Base-by-base conservation (phyloP, 2,797 vertebrate species). In the Adelosebastes latens region DNA sequence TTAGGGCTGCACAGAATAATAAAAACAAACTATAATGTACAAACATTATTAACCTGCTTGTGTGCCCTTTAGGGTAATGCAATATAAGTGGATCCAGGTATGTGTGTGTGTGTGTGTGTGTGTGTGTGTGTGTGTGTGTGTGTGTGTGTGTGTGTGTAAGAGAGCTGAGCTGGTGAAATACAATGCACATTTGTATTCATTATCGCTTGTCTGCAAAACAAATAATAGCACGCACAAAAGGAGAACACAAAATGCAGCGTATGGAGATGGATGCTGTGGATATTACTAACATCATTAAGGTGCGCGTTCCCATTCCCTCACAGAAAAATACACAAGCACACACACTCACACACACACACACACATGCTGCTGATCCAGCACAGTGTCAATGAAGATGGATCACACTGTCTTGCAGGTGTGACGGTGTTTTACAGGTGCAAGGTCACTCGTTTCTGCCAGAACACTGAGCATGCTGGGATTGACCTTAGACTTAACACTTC, bases 141-240 rank as follows among this genome's bases (percentile, higher is more conserved):
- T 70, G 53, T 16, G 42, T 7, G 14, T 3, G 81, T 62, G 78
- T 58, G 65, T 32, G 61, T 36, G 22, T 42, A 25, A 13, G 24
- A 64, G 20, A 66, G 84, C 81, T 86, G 85, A 81, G 82, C 63
- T 34, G 32, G 63, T 68, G 68, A 88, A 90, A 91, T 64, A 74
- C 69, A 74, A 83, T 52, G 53, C 82, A 77, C 84, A 91, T 94
- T 94, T 92, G 85, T 92, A 90, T 93, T 93, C 89, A 93, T 92
- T 93, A 90, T 82, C 16, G 66, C 81, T 85, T 79, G 81, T 84
- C 86, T 79, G 88, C 79, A 80, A 81, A 91, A 90, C 73, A 88
- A 92, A 89, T 83, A 88, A 88, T 64, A 68, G 72, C 77, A 71
- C 52, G 75, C 79, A 73, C 60, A 87, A 29, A 66, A 11, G 68